Conservation (phyloP, 2,888 invertebrate genomes). For the Caenorhabditis becei region DNA sequence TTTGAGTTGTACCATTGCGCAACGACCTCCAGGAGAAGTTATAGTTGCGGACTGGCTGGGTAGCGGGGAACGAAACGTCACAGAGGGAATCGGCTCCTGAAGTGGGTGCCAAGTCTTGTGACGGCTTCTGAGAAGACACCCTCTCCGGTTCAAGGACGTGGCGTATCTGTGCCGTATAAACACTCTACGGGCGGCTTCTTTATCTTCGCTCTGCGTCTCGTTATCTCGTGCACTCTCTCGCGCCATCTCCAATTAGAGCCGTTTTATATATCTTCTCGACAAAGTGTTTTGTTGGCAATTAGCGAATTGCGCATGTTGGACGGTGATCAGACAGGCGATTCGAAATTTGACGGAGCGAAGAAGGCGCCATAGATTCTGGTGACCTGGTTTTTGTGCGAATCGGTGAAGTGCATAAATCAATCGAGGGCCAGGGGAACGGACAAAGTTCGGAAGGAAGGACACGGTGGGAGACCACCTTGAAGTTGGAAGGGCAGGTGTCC, state of each 20-base stretch:
- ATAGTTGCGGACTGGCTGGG: constrained; percentile 13
- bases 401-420: constrained; percentile 55
- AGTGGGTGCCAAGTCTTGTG: constrained; percentile 32
- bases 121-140: constrained; percentile 39
- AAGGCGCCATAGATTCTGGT: constrained; percentile 46
- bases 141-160: constrained; percentile 56
- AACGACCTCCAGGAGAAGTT: constrained; percentile 33
- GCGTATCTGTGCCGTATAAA: constrained; percentile 49
- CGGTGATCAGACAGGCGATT: background rate
- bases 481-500: constrained; percentile 5
- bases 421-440: constrained; percentile 6
- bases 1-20: constrained; percentile 44
- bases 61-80: constrained; percentile 3
- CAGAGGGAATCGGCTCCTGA: constrained; percentile 29
- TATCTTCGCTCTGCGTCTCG: constrained; percentile 39
- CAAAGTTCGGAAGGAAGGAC: constrained; percentile 30
- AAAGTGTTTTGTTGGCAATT: constrained; percentile 45
- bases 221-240: constrained; percentile 9
- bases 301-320: constrained; percentile 37
- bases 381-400: constrained; percentile 51
- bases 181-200: constrained; percentile 55
- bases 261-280: constrained; percentile 43
- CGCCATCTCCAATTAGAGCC: constrained; percentile 44
- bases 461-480: constrained; percentile 34
- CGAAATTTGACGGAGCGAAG: constrained; percentile 22